phyloP scores from a whole-genome alignment of 2,113 vertebrate species.

The Notothenia coriiceps region DNA sequence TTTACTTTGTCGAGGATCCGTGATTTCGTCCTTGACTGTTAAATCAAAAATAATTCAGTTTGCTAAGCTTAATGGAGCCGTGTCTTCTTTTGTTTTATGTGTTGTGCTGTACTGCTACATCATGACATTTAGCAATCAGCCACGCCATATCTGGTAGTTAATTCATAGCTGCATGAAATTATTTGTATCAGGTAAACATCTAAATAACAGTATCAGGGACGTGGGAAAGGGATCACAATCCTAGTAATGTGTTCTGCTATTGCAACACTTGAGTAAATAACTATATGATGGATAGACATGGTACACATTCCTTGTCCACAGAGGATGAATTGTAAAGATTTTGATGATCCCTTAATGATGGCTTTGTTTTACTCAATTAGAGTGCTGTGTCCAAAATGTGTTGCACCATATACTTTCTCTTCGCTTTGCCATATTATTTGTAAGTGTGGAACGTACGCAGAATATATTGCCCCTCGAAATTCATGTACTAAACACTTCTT shows the following conservation, averaged over 20 bases:
- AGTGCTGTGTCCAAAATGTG: background rate
- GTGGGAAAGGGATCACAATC: too few species aligned
- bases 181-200: background rate
- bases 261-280: background rate
- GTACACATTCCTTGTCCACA: background rate
- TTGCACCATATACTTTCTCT: background rate
- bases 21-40: constrained; percentile 64
- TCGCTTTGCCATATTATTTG: background rate
- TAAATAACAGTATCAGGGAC: background rate
- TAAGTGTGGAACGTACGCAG: background rate
- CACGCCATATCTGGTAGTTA: background rate
- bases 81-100: constrained; percentile 32
- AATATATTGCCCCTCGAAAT: background rate
- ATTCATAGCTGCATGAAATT: background rate
- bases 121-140: constrained; percentile 22
- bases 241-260: too few species aligned
- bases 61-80: constrained; percentile 41
- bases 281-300: background rate
- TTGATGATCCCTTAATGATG: background rate
- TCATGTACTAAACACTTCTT: background rate
- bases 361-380: too few species aligned
- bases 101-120: constrained; percentile 13
- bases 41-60: constrained; percentile 66
- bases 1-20: constrained; percentile 63
- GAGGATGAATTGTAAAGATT: background rate